A percentile compares a stretch with the other conserved stretches of the same genome.
Conservation (phyloP, 2,113 vertebrate species). For the Muntiacus reevesi region DNA sequence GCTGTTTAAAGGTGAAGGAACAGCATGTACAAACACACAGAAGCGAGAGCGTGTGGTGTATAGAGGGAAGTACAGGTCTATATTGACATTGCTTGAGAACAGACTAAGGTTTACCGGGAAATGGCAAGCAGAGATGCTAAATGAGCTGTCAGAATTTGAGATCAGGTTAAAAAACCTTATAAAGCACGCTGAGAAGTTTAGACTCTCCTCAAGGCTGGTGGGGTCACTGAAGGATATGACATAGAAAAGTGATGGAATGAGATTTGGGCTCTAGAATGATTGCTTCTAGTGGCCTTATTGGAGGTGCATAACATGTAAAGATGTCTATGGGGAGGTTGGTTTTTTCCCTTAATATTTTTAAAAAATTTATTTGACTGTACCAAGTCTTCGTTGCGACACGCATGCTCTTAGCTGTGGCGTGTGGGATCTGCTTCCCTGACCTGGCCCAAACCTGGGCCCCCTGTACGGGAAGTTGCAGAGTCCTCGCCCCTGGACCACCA, state of each 20-base stretch:
- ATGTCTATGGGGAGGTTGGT: neutral
- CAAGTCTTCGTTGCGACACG: neutral
- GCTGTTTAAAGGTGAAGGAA: neutral
- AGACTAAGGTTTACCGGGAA: neutral
- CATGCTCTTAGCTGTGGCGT: neutral
- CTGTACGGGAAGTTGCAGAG: neutral
- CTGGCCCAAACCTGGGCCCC: neutral
- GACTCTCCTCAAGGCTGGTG: neutral
- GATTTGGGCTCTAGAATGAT: neutral
- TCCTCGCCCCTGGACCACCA: neutral
- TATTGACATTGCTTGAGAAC: neutral
- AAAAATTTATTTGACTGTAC: neutral
- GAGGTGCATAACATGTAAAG: neutral
- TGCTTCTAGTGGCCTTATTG: neutral
- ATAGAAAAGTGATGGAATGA: neutral
- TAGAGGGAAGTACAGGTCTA: neutral
- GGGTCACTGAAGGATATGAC: conserved; percentile 8
- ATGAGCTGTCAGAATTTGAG: neutral
- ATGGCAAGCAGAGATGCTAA: neutral
- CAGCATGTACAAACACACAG: neutral
- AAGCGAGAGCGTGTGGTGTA: neutral
- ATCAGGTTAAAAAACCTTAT: neutral
- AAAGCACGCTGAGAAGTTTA: neutral
- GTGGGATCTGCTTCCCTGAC: neutral
- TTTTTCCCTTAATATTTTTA: neutral